These are phyloP conservation scores for Mastomys coucha DNA, from an alignment of 2,113 vertebrate species.

Conservation along the genomic window DNA sequence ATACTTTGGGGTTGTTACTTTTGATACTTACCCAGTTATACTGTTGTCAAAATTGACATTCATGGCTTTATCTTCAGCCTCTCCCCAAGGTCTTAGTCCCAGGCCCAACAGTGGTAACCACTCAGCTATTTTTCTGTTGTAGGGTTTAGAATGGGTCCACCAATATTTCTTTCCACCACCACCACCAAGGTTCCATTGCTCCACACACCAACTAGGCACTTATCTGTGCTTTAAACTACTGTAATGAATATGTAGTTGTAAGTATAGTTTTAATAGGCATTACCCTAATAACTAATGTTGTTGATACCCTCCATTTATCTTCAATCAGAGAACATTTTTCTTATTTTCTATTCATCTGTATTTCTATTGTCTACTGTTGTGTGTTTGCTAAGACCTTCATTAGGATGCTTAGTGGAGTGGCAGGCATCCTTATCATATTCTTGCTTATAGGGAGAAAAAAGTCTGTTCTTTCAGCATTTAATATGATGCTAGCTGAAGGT, in stretches of 20 bases:
- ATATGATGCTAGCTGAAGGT: not conserved
- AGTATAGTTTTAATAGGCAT: slow-evolving; percentile 30
- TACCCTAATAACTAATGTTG: slow-evolving; percentile 24
- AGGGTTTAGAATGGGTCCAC: not conserved
- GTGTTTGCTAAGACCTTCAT: not conserved
- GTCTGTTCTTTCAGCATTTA: slow-evolving; percentile 9
- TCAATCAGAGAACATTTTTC: not conserved
- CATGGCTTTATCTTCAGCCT: not conserved
- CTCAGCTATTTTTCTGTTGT: not conserved
- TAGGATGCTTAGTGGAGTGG: not conserved
- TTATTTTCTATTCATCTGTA: not conserved
- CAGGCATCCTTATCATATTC: not conserved
- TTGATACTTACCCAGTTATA: not conserved
- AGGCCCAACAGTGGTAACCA: not conserved
- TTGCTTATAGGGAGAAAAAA: not conserved
- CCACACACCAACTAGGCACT: not conserved
- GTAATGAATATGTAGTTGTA: not conserved
- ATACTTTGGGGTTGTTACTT: not conserved
- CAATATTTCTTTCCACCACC: slow-evolving; percentile 24
- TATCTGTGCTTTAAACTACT: not conserved
- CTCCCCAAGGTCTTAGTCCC: not conserved
- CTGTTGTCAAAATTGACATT: not conserved
- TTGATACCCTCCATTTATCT: not conserved
- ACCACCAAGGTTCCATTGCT: not conserved
- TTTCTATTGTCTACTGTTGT: slow-evolving; percentile 20